phyloP scores from a whole-genome alignment of 2,888 invertebrate genomes.

The Venusia cambrica region DNA sequence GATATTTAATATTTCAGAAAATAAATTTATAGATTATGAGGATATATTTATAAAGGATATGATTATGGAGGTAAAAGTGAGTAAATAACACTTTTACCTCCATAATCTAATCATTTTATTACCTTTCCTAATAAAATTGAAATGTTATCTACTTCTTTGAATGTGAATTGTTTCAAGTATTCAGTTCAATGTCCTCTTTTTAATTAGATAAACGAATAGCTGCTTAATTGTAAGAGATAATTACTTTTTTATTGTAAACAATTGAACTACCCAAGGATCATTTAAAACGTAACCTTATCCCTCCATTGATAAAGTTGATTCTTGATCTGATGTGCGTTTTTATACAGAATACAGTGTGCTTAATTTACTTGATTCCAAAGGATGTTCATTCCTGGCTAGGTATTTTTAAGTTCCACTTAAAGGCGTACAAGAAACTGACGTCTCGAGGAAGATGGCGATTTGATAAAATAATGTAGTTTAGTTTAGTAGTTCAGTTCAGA shows the following conservation, averaged over 20 bases:
- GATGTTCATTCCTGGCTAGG: constrained; percentile 17
- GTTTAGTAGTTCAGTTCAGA: no score
- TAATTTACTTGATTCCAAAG: constrained; percentile 19
- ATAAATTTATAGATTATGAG: no score
- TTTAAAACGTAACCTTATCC: neutral
- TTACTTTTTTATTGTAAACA: constrained; percentile 13
- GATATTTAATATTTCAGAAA: no score
- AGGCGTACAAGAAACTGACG: constrained; percentile 2
- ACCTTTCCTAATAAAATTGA: no score
- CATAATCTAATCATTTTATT: neutral
- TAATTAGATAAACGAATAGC: constrained; percentile 44
- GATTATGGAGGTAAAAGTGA: no score
- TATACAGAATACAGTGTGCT: no score
- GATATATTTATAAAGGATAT: no score
- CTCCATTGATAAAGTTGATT: no score
- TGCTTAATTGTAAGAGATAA: constrained; percentile 32
- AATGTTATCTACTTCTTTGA: constrained; percentile 11
- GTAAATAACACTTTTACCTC: constrained; percentile 1
- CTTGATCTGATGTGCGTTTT: no score
- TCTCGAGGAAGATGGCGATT: constrained; percentile 5
- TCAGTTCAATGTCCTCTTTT: constrained; percentile 47
- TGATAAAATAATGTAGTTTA: no score
- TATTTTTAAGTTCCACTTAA: constrained; percentile 15
- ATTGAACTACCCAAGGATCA: neutral
- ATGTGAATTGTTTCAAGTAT: constrained; percentile 37